A percentile compares a stretch with the other conserved stretches of the same genome.
Evolutionary conservation across 2,888 invertebrate species (phyloP).

Genomic region (Trichopria drosophilae): DNA sequence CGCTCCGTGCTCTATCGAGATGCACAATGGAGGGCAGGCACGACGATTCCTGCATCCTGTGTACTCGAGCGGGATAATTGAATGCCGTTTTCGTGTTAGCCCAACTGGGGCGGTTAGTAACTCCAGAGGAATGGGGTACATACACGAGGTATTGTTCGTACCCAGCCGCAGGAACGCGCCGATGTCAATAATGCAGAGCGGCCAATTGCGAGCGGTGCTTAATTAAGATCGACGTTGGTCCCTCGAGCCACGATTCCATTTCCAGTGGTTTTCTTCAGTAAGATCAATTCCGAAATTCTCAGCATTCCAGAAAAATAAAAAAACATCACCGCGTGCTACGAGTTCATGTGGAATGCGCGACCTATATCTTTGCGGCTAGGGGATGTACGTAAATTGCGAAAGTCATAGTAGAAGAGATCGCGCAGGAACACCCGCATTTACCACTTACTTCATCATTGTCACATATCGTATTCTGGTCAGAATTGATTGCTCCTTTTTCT

Average conservation of each 20-base stretch:
- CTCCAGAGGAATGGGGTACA: conserved; percentile 39
- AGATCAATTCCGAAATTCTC: neutral
- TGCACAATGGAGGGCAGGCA: neutral
- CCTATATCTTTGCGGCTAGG: too few species aligned
- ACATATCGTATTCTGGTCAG: too few species aligned
- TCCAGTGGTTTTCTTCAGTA: conserved; percentile 28
- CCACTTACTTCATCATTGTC: too few species aligned
- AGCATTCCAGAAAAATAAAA: neutral
- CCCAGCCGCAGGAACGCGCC: conserved; percentile 49
- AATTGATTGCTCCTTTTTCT: too few species aligned
- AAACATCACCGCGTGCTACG: too few species aligned
- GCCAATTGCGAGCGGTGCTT: conserved; percentile 47
- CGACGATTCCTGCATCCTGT: conserved; percentile 36
- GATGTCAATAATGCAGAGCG: conserved; percentile 44
- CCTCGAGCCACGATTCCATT: conserved; percentile 33
- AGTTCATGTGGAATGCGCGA: too few species aligned
- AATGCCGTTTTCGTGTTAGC: conserved; percentile 47
- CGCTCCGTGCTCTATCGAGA: neutral
- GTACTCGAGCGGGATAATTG: conserved; percentile 49
- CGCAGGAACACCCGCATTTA: too few species aligned
- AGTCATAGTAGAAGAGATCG: too few species aligned
- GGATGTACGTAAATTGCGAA: too few species aligned
- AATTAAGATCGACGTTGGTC: conserved; percentile 46
- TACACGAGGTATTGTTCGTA: conserved; percentile 46
- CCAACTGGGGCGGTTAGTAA: conserved; percentile 34